Conservation (phyloP, 2,797 vertebrate species). For the Bryconaethiops microstoma region DNA sequence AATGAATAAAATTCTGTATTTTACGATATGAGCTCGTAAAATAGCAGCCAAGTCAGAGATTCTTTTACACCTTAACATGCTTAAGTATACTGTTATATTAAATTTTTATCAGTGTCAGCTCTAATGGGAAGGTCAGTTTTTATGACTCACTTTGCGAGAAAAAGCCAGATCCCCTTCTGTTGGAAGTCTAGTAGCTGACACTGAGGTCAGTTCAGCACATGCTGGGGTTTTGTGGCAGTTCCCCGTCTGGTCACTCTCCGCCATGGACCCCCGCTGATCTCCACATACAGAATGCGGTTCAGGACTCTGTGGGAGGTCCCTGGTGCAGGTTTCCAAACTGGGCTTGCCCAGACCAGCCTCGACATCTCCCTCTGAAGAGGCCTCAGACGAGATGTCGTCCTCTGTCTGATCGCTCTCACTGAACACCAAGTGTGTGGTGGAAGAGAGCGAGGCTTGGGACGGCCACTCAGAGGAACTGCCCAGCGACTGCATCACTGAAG, state of each 20-base stretch:
- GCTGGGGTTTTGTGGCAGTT: slow-evolving; percentile 8
- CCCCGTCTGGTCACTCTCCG: slow-evolving; percentile 31
- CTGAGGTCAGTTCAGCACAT: slow-evolving; percentile 35
- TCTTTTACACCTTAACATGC: not conserved
- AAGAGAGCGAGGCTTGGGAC: slow-evolving; percentile 70
- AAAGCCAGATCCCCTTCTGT: slow-evolving; percentile 84
- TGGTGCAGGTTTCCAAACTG: slow-evolving; percentile 31
- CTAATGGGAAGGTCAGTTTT: not conserved
- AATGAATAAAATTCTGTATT: too few relatives aligned
- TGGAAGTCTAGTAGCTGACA: slow-evolving; percentile 45
- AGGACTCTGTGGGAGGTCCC: slow-evolving; percentile 36
- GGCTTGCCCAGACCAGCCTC: slow-evolving; percentile 43
- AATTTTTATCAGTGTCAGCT: not conserved
- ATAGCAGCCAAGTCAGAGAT: too few relatives aligned
- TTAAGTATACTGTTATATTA: not conserved
- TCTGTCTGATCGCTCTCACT: slow-evolving; percentile 76
- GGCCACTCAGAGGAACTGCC: slow-evolving; percentile 71
- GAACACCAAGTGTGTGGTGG: slow-evolving; percentile 63
- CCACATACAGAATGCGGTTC: slow-evolving; percentile 44
- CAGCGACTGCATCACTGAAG: slow-evolving; percentile 71
- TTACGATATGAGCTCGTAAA: too few relatives aligned
- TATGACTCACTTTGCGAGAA: slow-evolving; percentile 82
- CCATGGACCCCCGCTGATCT: slow-evolving; percentile 1
- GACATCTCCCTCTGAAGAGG: slow-evolving; percentile 69
- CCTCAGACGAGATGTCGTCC: slow-evolving; percentile 66